Conservation (phyloP, 2,888 invertebrate species). For the Diadegma fenestrale region DNA sequence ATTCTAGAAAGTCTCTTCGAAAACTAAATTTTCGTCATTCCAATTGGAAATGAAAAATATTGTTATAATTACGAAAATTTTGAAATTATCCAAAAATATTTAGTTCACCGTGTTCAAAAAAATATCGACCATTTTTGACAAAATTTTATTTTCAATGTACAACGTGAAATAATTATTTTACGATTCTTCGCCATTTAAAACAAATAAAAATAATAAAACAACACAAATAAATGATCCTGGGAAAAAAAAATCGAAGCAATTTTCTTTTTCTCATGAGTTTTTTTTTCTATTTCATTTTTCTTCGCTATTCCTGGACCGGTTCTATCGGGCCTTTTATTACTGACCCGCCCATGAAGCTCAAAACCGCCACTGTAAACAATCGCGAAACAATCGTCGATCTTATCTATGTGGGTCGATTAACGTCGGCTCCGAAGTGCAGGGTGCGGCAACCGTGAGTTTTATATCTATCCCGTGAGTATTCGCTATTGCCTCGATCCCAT, state of each 20-base stretch:
- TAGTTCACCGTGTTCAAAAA: no score
- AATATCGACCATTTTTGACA: no score
- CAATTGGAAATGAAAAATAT: no score
- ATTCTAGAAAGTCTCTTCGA: no score
- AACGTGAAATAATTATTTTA: slow-evolving; percentile 63
- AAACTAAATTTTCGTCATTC: no score
- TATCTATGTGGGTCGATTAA: slow-evolving; percentile 79
- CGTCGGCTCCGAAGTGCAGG: slow-evolving; percentile 76
- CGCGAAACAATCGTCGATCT: slow-evolving; percentile 78
- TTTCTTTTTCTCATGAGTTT: slow-evolving; percentile 8
- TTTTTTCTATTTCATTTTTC: slow-evolving; percentile 34
- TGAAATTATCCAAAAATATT: no score
- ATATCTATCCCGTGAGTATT: slow-evolving; percentile 63
- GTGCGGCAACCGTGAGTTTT: slow-evolving; percentile 71
- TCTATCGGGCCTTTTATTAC: not conserved
- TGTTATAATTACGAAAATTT: no score
- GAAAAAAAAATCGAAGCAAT: slow-evolving; percentile 57
- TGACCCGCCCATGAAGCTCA: slow-evolving; percentile 17
- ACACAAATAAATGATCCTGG: slow-evolving; percentile 65
- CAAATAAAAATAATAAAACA: slow-evolving; percentile 31
- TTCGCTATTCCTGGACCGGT: slow-evolving; percentile 57
- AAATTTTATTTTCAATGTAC: no score
- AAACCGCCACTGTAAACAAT: slow-evolving; percentile 71
- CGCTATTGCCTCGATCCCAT: slow-evolving; percentile 70
- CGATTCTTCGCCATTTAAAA: slow-evolving; percentile 62